Conservation (phyloP, 2,797 vertebrate genomes). For the Natrix natrix region DNA sequence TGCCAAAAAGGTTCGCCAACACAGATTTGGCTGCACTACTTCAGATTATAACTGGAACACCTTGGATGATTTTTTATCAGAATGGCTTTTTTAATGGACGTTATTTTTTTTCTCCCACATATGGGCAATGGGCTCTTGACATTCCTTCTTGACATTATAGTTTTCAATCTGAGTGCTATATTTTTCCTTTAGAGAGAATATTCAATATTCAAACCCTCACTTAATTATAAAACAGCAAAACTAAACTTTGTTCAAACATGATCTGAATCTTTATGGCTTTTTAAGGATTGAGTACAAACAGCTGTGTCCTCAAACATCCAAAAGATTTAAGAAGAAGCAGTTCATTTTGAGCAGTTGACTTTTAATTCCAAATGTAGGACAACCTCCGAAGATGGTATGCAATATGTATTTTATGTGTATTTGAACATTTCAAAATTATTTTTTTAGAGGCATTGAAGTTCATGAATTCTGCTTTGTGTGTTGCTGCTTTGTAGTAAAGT, state of each 20-base stretch:
- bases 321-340: neutral
- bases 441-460: neutral
- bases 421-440: neutral
- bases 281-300: neutral
- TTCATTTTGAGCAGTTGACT: neutral
- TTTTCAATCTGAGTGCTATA: neutral
- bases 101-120: neutral
- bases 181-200: neutral
- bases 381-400: neutral
- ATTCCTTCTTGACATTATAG: neutral
- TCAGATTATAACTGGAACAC: neutral
- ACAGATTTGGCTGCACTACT: neutral
- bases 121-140: neutral
- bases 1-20: too few species aligned
- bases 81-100: neutral
- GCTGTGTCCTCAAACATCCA: neutral
- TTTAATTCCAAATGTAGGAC: neutral
- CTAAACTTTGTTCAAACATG: neutral
- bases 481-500: slow-evolving; percentile 3
- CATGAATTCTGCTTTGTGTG: neutral
- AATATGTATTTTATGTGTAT: neutral
- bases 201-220: neutral
- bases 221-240: neutral
- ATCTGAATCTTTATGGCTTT: neutral
- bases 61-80: neutral